A percentile compares a stretch with the other conserved stretches of the same genome.
Conservation (phyloP, 2,888 invertebrate species). For the Drosophila cognata region DNA sequence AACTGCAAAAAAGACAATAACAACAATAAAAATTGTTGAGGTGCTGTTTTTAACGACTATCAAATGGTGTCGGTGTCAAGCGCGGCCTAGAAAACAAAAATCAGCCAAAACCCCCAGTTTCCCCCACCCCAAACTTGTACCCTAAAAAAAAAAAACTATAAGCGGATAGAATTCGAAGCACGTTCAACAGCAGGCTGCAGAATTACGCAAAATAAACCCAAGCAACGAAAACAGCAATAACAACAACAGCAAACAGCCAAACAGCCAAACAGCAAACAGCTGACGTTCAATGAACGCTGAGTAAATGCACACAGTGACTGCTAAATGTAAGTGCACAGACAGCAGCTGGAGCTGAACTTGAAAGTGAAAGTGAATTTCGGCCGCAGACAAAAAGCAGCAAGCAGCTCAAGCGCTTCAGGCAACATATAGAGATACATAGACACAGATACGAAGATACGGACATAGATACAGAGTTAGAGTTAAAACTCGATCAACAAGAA, state of each 20-base stretch:
- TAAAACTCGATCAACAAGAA: slow-evolving; percentile 1
- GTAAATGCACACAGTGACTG: slow-evolving; percentile 62
- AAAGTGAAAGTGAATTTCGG: slow-evolving; percentile 76
- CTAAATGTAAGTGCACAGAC: slow-evolving; percentile 65
- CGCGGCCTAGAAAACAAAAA: slow-evolving; percentile 76
- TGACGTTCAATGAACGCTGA: slow-evolving; percentile 77
- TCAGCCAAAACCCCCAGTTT: neutral
- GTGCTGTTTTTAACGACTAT: slow-evolving; percentile 64
- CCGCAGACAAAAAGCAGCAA: slow-evolving; percentile 16
- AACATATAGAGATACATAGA: slow-evolving; percentile 10
- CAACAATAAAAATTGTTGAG: slow-evolving; percentile 41
- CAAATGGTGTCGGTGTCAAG: slow-evolving; percentile 76
- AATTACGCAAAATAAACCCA: slow-evolving; percentile 71
- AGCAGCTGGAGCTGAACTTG: slow-evolving; percentile 71
- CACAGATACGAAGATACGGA: slow-evolving; percentile 5
- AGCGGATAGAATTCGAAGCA: slow-evolving; percentile 48
- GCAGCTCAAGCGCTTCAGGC: slow-evolving; percentile 9
- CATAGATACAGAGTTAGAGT: neutral
- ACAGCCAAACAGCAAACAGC: slow-evolving; percentile 52
- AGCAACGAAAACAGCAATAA: slow-evolving; percentile 10
- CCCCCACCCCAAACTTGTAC: neutral
- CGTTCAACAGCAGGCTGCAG: slow-evolving; percentile 53
- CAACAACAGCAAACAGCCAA: slow-evolving; percentile 28
- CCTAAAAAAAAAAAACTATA: slow-evolving; percentile 9
- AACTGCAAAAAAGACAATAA: slow-evolving; percentile 26